Percentiles rank a stretch among this genome's conserved stretches.
Evolutionary conservation across 2,888 invertebrate genomes (phyloP).

Genomic region (Paralinhomoeus sp.): DNA sequence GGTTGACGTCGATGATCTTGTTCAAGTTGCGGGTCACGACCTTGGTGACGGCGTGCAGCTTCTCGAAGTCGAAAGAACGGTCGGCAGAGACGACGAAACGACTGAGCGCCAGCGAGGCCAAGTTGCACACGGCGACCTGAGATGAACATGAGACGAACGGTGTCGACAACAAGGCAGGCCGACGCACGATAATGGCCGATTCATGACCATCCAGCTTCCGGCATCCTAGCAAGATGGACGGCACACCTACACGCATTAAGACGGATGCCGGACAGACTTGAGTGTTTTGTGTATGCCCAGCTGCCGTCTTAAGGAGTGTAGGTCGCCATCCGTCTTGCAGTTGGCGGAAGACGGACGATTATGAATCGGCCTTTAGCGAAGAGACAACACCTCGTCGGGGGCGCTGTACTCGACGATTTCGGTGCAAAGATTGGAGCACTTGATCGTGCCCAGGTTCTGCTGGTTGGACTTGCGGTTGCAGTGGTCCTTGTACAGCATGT

Average conservation of each 20-base stretch:
- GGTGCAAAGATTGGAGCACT: conserved; percentile 88
- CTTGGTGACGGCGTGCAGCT: conserved; percentile 48
- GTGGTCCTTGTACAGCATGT: conserved; percentile 52
- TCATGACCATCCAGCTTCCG: too few relatives aligned
- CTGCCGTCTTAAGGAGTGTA: too few relatives aligned
- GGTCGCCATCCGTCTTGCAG: too few relatives aligned
- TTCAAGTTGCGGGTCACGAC: conserved; percentile 71
- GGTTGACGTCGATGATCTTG: conserved; percentile 86
- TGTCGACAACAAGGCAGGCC: too few relatives aligned
- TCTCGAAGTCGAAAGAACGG: conserved; percentile 59
- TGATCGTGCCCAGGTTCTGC: conserved; percentile 89
- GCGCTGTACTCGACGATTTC: conserved; percentile 75
- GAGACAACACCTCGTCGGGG: conserved; percentile 13
- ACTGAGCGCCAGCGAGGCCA: conserved; percentile 86
- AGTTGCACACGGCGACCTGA: conserved; percentile 77
- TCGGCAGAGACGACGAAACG: conserved; percentile 56
- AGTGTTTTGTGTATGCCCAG: too few relatives aligned
- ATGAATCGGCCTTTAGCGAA: too few relatives aligned
- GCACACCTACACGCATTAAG: too few relatives aligned
- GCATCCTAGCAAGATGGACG: too few relatives aligned
- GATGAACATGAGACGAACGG: too few relatives aligned
- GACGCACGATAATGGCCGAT: too few relatives aligned
- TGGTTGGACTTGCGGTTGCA: conserved; percentile 94
- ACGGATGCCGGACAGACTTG: too few relatives aligned
- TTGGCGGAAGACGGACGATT: too few relatives aligned